phyloP scores from a whole-genome alignment of 2,888 invertebrate species.

The Eupelmus urozonus region DNA sequence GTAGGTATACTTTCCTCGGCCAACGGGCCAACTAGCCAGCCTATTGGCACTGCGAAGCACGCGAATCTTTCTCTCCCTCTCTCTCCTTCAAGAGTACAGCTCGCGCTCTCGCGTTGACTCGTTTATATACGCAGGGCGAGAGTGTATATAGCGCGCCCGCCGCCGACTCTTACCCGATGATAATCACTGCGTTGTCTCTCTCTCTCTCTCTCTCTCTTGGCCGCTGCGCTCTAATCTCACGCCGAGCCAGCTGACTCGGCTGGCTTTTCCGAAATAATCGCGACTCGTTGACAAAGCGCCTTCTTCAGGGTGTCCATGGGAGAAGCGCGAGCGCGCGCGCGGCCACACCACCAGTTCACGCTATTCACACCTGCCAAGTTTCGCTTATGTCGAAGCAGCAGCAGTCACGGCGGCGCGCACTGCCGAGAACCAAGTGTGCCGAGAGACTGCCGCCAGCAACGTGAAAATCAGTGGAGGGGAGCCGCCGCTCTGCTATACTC shows the following conservation, averaged over 20 bases:
- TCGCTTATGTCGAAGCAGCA: neutral
- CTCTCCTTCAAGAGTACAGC: no score
- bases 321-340: conserved; percentile 34
- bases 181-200: no score
- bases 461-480: no score
- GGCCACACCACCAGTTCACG: neutral
- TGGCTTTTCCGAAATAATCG: conserved; percentile 55
- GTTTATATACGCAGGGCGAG: no score
- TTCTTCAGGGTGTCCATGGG: conserved; percentile 63
- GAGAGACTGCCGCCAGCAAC: no score
- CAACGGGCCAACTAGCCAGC: neutral
- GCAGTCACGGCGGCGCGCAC: conserved; percentile 14
- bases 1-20: neutral
- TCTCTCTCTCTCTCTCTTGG: neutral
- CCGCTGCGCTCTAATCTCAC: no score
- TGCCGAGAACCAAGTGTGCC: neutral
- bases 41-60: conserved; percentile 15
- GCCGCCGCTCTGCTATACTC: no score
- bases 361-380: conserved; percentile 16
- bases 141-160: no score
- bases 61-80: conserved; percentile 18
- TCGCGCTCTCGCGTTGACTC: no score
- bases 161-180: no score
- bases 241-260: no score
- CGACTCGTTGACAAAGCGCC: conserved; percentile 68